Conservation (phyloP, 2,797 vertebrate genomes). For the Eulemur coronatus region DNA sequence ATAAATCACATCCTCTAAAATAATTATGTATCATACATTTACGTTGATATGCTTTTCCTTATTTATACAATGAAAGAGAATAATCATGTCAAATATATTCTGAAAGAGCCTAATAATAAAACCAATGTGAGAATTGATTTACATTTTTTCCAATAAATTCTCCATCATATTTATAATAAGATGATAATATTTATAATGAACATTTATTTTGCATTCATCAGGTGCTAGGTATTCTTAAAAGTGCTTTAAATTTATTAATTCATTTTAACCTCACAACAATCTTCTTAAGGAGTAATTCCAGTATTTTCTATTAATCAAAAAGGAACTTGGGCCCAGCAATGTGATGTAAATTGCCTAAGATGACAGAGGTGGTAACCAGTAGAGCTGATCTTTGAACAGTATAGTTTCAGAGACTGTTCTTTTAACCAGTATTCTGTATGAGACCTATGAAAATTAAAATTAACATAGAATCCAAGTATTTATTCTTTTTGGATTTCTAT, state of each 20-base stretch:
- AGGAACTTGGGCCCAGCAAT: not conserved
- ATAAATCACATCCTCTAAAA: not conserved
- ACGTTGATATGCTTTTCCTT: not conserved
- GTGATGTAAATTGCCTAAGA: not conserved
- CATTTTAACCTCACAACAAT: not conserved
- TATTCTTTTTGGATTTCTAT: not conserved
- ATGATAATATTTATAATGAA: not conserved
- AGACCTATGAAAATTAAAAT: not conserved
- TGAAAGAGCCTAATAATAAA: slow-evolving; percentile 3
- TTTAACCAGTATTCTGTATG: not conserved
- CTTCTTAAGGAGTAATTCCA: not conserved
- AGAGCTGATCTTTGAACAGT: not conserved
- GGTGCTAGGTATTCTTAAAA: not conserved
- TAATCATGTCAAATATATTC: not conserved
- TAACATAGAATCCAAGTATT: not conserved
- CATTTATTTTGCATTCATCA: not conserved
- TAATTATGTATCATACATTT: not conserved
- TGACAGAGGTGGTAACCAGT: not conserved
- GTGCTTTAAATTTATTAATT: not conserved
- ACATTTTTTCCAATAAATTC: not conserved
- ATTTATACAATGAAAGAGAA: not conserved
- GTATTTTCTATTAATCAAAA: not conserved
- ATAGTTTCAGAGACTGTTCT: not conserved
- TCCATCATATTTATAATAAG: not conserved
- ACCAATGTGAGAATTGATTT: not conserved